These are phyloP conservation scores for Eristalis arbustorum DNA, from an alignment of 2,888 invertebrate genomes.

Conservation along the genomic window DNA sequence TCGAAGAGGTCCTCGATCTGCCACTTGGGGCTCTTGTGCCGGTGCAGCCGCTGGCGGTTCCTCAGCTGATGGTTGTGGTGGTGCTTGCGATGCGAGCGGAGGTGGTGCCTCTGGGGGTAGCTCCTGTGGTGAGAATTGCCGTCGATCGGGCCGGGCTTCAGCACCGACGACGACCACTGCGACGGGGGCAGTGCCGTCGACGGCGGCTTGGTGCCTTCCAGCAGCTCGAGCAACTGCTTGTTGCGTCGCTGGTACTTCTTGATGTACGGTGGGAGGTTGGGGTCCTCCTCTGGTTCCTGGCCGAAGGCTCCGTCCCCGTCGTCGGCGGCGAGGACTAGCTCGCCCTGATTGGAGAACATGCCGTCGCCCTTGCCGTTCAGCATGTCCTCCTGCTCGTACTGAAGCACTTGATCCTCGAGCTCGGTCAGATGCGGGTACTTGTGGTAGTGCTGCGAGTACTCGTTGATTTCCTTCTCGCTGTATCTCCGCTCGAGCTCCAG, in stretches of 20 bases:
- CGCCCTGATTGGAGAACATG: constrained; percentile 15
- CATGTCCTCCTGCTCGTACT: constrained; percentile 52
- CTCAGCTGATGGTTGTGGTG: constrained; percentile 58
- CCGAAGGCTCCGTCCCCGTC: constrained; percentile 74
- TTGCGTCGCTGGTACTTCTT: constrained; percentile 79
- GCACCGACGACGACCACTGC: constrained; percentile 73
- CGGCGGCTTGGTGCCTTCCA: constrained; percentile 78
- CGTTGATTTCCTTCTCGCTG: constrained; percentile 73
- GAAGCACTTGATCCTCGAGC: constrained; percentile 76
- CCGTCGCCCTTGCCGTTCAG: constrained; percentile 39
- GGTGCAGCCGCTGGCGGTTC: constrained; percentile 55
- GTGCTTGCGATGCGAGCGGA: constrained; percentile 45
- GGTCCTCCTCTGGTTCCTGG: constrained; percentile 74
- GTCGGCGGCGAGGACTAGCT: constrained; percentile 72
- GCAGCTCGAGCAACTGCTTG: constrained; percentile 78
- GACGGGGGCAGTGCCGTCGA: constrained; percentile 69
- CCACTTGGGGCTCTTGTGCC: constrained; percentile 71
- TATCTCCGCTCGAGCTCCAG: constrained; percentile 21
- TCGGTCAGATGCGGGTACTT: constrained; percentile 79
- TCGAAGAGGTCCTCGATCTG: constrained; percentile 76
- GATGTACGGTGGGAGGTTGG: constrained; percentile 78
- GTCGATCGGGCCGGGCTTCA: constrained; percentile 75
- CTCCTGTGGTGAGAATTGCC: constrained; percentile 34
- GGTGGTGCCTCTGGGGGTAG: constrained; percentile 13
- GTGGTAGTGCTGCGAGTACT: constrained; percentile 77